A percentile compares a stretch with the other conserved stretches of the same genome.
phyloP scores from a whole-genome alignment of 2,113 vertebrate species.

The Malurus cyaneus region DNA sequence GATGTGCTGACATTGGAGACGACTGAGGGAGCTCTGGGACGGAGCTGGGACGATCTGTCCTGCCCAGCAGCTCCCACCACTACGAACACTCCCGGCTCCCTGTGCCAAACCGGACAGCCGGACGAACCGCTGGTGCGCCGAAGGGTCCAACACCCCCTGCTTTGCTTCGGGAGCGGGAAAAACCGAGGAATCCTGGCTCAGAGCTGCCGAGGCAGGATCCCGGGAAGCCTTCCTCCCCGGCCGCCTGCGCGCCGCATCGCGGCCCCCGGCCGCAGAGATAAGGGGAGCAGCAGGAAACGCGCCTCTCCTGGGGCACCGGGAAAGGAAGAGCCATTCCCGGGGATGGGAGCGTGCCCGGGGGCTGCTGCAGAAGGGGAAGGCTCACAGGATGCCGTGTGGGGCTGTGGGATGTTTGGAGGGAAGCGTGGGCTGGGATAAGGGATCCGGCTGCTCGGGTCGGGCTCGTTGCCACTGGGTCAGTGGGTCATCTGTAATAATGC shows the following conservation, averaged over 20 bases:
- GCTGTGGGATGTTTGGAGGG: neutral
- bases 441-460: fast-evolving
- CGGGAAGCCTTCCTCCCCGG: neutral
- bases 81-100: neutral
- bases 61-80: fast-evolving
- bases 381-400: fast-evolving
- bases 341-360: fast-evolving
- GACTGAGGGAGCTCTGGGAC: neutral
- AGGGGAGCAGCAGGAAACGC: constrained; percentile 24
- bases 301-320: neutral
- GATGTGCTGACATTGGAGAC: neutral
- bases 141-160: no score
- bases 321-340: neutral
- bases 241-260: neutral
- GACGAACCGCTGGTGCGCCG: fast-evolving
- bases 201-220: neutral
- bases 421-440: neutral
- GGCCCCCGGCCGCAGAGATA: neutral
- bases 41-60: neutral
- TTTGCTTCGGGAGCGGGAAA: neutral
- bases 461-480: neutral
- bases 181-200: neutral
- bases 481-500: neutral
- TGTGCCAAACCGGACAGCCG: neutral
- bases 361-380: fast-evolving